Conservation (phyloP, 2,888 invertebrate genomes). For the Clusia tigrina region DNA sequence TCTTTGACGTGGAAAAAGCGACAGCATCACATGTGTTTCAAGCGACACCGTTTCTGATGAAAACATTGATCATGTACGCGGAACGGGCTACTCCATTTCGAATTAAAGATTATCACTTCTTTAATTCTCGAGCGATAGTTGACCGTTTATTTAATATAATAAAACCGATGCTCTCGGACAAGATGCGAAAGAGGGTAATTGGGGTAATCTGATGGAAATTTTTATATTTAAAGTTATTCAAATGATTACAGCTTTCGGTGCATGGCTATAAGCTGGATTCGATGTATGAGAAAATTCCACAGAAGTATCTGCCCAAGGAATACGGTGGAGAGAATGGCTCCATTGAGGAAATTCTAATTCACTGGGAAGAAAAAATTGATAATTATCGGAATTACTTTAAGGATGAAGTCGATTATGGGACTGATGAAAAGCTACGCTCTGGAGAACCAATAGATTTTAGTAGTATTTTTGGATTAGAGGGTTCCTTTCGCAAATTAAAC, state of each 20-base stretch:
- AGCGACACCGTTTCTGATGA: slow-evolving; percentile 69
- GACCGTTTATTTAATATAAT: slow-evolving; percentile 69
- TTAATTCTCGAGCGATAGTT: slow-evolving; percentile 70
- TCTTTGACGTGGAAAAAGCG: slow-evolving; percentile 69
- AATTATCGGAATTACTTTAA: slow-evolving; percentile 47
- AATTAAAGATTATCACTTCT: slow-evolving; percentile 68
- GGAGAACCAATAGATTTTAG: slow-evolving; percentile 52
- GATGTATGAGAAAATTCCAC: slow-evolving; percentile 69
- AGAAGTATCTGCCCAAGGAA: slow-evolving; percentile 70
- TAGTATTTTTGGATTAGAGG: slow-evolving; percentile 53
- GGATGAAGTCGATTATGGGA: slow-evolving; percentile 48
- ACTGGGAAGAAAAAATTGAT: slow-evolving; percentile 49
- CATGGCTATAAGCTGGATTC: slow-evolving; percentile 68
- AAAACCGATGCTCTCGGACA: slow-evolving; percentile 70
- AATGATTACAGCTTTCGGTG: slow-evolving; percentile 47
- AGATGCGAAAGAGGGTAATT: slow-evolving; percentile 68
- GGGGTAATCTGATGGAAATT: background rate
- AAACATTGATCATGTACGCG: slow-evolving; percentile 67
- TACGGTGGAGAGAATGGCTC: slow-evolving; percentile 72
- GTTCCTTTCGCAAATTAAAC: slow-evolving; percentile 56
- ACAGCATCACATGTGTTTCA: slow-evolving; percentile 68
- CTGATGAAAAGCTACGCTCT: slow-evolving; percentile 49
- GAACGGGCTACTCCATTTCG: slow-evolving; percentile 72
- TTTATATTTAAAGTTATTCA: background rate
- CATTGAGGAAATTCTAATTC: slow-evolving; percentile 49